Conservation (phyloP, 2,113 vertebrate genomes). For the Mellivora capensis region DNA sequence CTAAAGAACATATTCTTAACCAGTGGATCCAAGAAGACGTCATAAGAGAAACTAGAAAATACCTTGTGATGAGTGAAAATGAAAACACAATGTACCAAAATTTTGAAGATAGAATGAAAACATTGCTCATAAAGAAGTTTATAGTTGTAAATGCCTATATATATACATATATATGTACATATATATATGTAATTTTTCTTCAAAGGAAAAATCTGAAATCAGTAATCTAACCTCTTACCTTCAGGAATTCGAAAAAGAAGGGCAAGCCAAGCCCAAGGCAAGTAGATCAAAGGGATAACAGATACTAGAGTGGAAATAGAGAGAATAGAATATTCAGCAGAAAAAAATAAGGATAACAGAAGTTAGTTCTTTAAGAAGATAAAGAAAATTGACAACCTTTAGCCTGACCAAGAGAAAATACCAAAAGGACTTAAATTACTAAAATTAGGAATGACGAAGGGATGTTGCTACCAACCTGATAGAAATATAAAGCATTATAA, state of each 20-base stretch:
- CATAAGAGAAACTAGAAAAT: neutral
- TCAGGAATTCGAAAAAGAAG: neutral
- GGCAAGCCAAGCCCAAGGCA: neutral
- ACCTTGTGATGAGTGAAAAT: neutral
- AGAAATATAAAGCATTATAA: neutral
- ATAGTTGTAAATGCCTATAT: neutral
- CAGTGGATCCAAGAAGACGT: neutral
- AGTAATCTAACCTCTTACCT: neutral
- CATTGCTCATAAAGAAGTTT: neutral
- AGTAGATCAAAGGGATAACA: neutral
- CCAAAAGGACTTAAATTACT: neutral
- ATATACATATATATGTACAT: too few species aligned
- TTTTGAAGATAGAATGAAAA: neutral
- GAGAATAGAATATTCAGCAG: neutral
- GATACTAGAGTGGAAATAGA: neutral
- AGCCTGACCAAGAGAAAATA: neutral
- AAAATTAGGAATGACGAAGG: neutral
- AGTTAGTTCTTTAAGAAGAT: neutral
- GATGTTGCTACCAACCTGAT: neutral
- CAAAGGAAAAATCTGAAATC: neutral
- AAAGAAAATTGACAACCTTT: neutral
- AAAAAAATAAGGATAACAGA: neutral
- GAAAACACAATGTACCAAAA: neutral
- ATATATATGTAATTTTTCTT: neutral
- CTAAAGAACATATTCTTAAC: neutral